A percentile compares a stretch with the other conserved stretches of the same genome.
Conservation (phyloP, 1,140 invertebrate species). For the Calephelis virginiensis region DNA sequence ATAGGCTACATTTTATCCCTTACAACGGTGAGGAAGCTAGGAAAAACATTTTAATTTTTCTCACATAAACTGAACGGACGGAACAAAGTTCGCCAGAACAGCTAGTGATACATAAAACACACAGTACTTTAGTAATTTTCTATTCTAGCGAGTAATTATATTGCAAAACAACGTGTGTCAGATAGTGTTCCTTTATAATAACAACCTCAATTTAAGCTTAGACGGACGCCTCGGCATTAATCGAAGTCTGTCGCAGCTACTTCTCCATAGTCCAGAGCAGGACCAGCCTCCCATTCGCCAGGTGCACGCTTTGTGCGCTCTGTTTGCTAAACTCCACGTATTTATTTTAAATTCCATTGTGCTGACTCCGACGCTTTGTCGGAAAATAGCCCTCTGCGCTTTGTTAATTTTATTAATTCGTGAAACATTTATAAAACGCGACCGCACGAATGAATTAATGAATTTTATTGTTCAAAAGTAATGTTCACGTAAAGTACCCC, state of each 20-base stretch:
- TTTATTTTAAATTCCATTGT: slow-evolving; percentile 77
- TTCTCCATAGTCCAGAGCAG: slow-evolving; percentile 47
- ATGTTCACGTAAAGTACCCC: slow-evolving; percentile 52
- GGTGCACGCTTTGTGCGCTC: slow-evolving; percentile 69
- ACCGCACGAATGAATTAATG: slow-evolving; percentile 71
- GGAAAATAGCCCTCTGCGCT: slow-evolving; percentile 65
- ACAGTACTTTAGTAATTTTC: too few species aligned
- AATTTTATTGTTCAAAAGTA: slow-evolving; percentile 74
- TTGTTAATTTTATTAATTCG: slow-evolving; percentile 78
- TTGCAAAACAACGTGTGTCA: too few species aligned
- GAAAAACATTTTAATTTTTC: too few species aligned
- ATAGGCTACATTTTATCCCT: too few species aligned
- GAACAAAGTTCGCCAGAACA: too few species aligned
- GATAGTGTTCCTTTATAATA: not conserved
- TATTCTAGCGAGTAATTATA: too few species aligned
- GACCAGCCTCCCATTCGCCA: slow-evolving; percentile 37
- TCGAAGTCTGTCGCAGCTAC: slow-evolving; percentile 56
- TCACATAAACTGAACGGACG: too few species aligned
- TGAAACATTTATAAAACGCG: slow-evolving; percentile 76
- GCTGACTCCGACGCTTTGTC: slow-evolving; percentile 67
- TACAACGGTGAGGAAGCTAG: too few species aligned
- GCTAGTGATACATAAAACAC: too few species aligned
- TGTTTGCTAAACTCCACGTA: slow-evolving; percentile 75
- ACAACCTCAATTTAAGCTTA: slow-evolving; percentile 6
- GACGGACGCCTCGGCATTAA: slow-evolving; percentile 49